Evolutionary conservation across 2,113 vertebrate genomes (phyloP), one percentile per base, ranked within the genome.

Genomic region (Gavia stellata): DNA sequence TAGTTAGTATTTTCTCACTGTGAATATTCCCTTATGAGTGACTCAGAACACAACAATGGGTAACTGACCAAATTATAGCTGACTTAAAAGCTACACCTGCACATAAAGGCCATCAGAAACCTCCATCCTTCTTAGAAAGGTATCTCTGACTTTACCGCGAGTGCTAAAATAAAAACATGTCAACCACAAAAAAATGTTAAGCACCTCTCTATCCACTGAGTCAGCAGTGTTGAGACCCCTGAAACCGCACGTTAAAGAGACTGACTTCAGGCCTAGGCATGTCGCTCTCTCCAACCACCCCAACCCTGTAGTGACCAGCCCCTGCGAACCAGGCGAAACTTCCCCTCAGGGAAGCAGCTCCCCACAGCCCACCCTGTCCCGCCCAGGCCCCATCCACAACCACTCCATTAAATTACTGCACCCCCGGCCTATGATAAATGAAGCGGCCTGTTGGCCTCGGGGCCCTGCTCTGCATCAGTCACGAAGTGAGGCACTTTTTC

Each of bases 351-450:
- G 21, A 40, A 7, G 33, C n/a, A 7, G 29, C 44, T 63, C 25
- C 44, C 40, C n/a, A 17, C 19, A 7, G 17, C 18, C 2, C n/a
- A 15, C 3, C 31, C 40, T 21, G 2, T 28, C 47, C 34, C 4
- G 4, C 18, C 45, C 10, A 52, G 7, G 15, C 25, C 56, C 63
- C 81, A 17, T 11, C 44, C 88, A 4, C 58, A 6, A 1, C 25
- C 53, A 5, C 19, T 13, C 81, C n/a, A 3, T 1, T 7, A 10
- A 7, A 50, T 6, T 1, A 6, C 23, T 0, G 52, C 6, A 31
- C 14, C 36, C 63, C 58, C 33, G 28, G 47, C 47, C 73, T 44
- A 2, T 2, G 40, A 13, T 5, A 21, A 49, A 24, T 0, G 53
- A 14, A 25, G 40, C 34, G 90, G 84, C 81, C 88, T 33, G 7